These are phyloP conservation scores for Anaspis maculata DNA, from an alignment of 2,888 invertebrate genomes.

Conservation along the genomic window DNA sequence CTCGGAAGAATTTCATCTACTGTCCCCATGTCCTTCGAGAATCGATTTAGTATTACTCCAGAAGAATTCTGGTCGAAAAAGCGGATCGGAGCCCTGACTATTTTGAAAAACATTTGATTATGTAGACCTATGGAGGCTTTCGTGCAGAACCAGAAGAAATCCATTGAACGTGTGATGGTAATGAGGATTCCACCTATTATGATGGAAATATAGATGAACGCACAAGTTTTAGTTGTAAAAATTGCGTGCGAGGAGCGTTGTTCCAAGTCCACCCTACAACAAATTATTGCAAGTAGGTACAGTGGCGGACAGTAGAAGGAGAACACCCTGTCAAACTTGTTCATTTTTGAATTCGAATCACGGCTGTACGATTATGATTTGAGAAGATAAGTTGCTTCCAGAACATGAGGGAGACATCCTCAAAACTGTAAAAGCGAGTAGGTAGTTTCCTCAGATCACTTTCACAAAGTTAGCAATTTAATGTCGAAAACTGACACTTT, in stretches of 20 bases:
- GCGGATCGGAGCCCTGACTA: constrained; percentile 51
- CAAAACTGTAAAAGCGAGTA: too few species aligned
- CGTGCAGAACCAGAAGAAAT: constrained; percentile 47
- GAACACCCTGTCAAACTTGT: too few species aligned
- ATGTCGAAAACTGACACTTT: background rate
- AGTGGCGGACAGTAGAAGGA: too few species aligned
- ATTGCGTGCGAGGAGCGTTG: constrained; percentile 14
- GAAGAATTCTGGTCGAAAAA: constrained; percentile 61
- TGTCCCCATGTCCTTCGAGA: constrained; percentile 58
- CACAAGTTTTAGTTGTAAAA: constrained; percentile 24
- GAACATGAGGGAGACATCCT: too few species aligned
- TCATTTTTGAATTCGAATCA: too few species aligned
- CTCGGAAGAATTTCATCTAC: constrained; percentile 44
- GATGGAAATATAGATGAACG: constrained; percentile 33
- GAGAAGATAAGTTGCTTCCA: too few species aligned
- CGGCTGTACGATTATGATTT: too few species aligned
- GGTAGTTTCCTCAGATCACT: too few species aligned
- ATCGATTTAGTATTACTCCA: constrained; percentile 54
- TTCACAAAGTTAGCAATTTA: constrained; percentile 1
- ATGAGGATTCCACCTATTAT: constrained; percentile 30
- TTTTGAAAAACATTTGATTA: constrained; percentile 40
- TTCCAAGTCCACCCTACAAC: constrained; percentile 27
- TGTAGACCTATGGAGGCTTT: constrained; percentile 47
- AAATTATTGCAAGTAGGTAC: constrained; percentile 1
- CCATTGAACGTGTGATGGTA: constrained; percentile 32